Evolutionary conservation across 2,888 invertebrate genomes (phyloP).

Genomic region (Sphinx pinastri): DNA sequence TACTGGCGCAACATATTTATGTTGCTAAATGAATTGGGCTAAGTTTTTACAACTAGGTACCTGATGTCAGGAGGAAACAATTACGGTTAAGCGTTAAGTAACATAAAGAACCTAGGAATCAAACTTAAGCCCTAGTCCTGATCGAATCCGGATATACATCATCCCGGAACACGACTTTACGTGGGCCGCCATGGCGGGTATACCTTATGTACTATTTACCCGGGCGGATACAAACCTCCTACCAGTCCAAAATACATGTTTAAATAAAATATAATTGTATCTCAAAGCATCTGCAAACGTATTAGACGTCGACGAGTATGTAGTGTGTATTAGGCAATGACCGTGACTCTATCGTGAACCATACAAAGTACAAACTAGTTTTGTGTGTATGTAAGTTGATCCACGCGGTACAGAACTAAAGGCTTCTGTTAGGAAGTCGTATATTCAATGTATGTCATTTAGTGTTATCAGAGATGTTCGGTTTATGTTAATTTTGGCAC

Average conservation of each 20-base stretch:
- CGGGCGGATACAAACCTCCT: too few relatives aligned
- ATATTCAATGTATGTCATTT: neutral
- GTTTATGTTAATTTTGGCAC: neutral
- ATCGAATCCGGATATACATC: too few relatives aligned
- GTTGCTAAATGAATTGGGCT: too few relatives aligned
- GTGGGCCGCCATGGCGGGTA: too few relatives aligned
- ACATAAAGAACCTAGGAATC: too few relatives aligned
- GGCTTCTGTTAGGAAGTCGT: constrained; percentile 25
- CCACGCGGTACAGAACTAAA: constrained; percentile 37
- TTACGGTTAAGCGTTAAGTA: too few relatives aligned
- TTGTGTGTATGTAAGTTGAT: constrained; percentile 43
- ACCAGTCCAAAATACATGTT: neutral
- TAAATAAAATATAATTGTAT: neutral
- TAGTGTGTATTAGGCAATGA: constrained; percentile 52
- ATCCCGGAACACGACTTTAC: too few relatives aligned
- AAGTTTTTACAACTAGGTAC: too few relatives aligned
- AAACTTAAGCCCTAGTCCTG: too few relatives aligned
- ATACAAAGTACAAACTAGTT: constrained; percentile 60
- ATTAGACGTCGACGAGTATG: constrained; percentile 35
- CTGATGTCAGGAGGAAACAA: too few relatives aligned
- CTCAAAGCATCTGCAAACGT: constrained; percentile 13
- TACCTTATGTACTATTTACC: too few relatives aligned
- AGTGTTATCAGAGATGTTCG: neutral
- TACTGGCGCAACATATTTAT: too few relatives aligned
- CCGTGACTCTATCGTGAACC: constrained; percentile 58